Base-by-base conservation (phyloP, 2,888 invertebrate genomes). In the Axea sp. region DNA sequence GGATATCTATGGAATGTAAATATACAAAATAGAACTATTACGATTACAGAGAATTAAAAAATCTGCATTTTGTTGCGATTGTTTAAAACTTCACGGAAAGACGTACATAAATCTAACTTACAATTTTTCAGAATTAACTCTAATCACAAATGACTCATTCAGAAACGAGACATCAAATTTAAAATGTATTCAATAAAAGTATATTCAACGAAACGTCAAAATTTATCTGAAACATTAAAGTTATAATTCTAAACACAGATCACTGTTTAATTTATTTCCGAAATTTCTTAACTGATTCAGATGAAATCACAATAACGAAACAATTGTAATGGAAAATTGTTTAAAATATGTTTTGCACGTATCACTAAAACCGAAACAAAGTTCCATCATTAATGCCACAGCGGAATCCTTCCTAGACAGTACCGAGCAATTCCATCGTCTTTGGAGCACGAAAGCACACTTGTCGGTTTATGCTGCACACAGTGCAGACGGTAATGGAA, bases 321-420 rank as follows among this genome's bases (percentile, higher is more conserved):
- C 11, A 71, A 62, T 35, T 57, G 49, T 6, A 17, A 71, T 33
- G 55, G 31, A 47, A 62, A 68, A 69, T 39, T 51, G 43, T 8
- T 11, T 35, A 19, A 73, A 68, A 73, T 68, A 68, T 73, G 49
- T 73, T 30, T 14, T 26, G 47, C 74, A 57, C 67, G 67, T 69
- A 69, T 49, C 65, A 41, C 33, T 14, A 45, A 64, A 59, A 64
- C 45, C 65, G 74, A 72, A 71, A 72, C 75, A 64, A 73, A 78
- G 77, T 78, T 76, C 53, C 57, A 60, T 79, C 78, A 78, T 81
- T 78, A 79, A 78, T 75, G 78, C 73, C 74, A 74, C 73, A 39
- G 14, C 19, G 62, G 57, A 60, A 65, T 65, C 65, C 75, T 51
- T 51, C 19, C 22, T 33, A 65, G 60, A 59, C 49, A 43, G 39